Percentiles rank a stretch among this genome's conserved stretches.
Conservation (phyloP, 2,888 invertebrate species). For the Litoditis marina region DNA sequence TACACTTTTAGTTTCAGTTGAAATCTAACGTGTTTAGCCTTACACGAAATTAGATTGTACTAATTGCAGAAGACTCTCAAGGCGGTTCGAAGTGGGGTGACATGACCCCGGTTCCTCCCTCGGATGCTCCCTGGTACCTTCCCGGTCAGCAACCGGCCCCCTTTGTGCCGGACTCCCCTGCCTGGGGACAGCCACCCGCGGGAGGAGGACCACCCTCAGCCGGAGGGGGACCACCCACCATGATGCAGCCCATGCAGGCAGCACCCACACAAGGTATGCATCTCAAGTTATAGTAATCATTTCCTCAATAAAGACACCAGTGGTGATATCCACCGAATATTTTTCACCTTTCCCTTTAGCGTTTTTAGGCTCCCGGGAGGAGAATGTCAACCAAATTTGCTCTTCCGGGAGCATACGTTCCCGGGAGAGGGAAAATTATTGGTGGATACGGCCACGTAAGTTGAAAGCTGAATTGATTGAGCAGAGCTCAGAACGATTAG, state of each 20-base stretch:
- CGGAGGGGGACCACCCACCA: slow-evolving; percentile 2
- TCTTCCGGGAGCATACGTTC: no score
- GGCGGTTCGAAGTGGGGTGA: slow-evolving; percentile 35
- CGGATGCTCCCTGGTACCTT: slow-evolving; percentile 42
- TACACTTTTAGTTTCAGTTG: no score
- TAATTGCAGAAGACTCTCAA: slow-evolving; percentile 13
- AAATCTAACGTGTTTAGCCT: no score
- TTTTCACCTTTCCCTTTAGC: background rate
- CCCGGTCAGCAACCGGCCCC: slow-evolving; percentile 27
- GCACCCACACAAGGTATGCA: background rate
- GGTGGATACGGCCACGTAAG: no score
- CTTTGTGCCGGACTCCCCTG: slow-evolving; percentile 11
- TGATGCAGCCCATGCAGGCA: background rate
- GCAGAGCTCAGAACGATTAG: no score
- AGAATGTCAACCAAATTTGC: no score
- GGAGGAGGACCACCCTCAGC: no score
- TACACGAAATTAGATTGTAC: background rate
- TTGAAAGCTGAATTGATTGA: no score
- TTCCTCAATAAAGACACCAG: no score
- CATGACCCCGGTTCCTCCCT: slow-evolving; percentile 19
- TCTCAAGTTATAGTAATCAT: no score
- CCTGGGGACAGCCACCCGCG: slow-evolving; percentile 32
- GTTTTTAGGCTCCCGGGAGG: no score
- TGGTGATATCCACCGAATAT: background rate
- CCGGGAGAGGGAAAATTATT: no score